Evolutionary conservation across 2,888 invertebrate genomes (phyloP), one percentile per base, ranked within the genome.

Genomic region (Andrena flavipes): DNA sequence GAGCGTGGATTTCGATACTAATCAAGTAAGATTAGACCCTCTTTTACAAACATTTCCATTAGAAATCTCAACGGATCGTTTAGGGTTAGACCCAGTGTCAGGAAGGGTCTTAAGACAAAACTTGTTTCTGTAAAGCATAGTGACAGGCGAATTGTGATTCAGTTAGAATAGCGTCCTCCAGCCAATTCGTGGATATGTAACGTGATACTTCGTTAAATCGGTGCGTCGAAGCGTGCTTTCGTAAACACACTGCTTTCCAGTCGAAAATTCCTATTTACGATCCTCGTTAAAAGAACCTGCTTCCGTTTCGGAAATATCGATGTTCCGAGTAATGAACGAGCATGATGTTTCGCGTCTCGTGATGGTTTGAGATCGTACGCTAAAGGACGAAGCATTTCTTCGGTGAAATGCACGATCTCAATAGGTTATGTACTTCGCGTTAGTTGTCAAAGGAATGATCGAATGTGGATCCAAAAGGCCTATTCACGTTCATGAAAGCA

Each of bases 101-200:
- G 26, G 4, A 16, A 42, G 42, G 4, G 16, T 42, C 42, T 42
- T 16, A 8, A 51, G 8, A 16, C 29, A 35, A 30, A 13, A 6
- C 23, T 49, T 4, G 20, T 59, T 67, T 8, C 16, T 33, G 30
- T 42, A 63, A 64, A 70, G 3, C 7, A 30, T 8, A 42, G 69
- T 10, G 69, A 54, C n/a, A 56, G n/a, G 4, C 26, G 7, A 26
- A 10, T 20, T 6, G 54, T 35, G 10, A 63, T 29, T 35, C 16
- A 26, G 3, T n/a, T 16, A 7, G 30, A 56, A n/a, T 2, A 54
- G 23, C 26, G 54, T 42, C 29, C 42, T 20, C 30, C 29, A 49
- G 33, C 48, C 42, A 70, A 20, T 62, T 49, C 30, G 56, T 71
- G 64, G 23, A 64, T 48, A 48, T n/a, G 29, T 42, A 33, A 20